A percentile compares a stretch with the other conserved stretches of the same genome.
Evolutionary conservation across 2,888 invertebrate species (phyloP).

Genomic region (Drosophila subsilvestris): DNA sequence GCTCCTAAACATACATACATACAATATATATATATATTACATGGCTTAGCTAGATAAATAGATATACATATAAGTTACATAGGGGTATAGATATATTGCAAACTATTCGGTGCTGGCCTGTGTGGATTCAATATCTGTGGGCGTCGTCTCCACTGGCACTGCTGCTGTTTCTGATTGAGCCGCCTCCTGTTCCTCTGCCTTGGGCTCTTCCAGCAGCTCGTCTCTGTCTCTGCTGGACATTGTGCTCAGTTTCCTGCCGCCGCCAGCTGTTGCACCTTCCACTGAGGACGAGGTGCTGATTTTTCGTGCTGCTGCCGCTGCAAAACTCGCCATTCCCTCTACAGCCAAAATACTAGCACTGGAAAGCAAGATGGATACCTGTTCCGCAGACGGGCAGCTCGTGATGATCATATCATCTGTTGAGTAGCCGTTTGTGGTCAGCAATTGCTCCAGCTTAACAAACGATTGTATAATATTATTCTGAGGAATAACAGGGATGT

Average conservation of each 20-base stretch:
- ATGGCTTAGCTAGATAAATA: conserved; percentile 63
- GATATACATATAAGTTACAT: conserved; percentile 45
- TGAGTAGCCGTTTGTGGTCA: conserved; percentile 90
- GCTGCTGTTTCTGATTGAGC: conserved; percentile 20
- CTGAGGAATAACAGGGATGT: conserved; percentile 82
- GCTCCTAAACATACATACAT: conserved; percentile 1
- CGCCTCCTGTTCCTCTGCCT: conserved; percentile 33
- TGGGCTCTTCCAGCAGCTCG: conserved; percentile 27
- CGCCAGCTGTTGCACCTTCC: conserved; percentile 35
- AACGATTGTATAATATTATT: conserved; percentile 95
- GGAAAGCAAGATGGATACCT: conserved; percentile 94
- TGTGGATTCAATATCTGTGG: conserved; percentile 3
- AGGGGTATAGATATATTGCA: conserved; percentile 50
- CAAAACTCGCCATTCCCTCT: conserved; percentile 79
- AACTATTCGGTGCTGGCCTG: conserved; percentile 42
- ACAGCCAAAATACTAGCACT: conserved; percentile 89
- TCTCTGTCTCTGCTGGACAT: conserved; percentile 63
- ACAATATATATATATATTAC: conserved; percentile 66
- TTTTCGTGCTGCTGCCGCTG: conserved; percentile 74
- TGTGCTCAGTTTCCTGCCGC: conserved; percentile 58
- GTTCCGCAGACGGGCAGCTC: conserved; percentile 96
- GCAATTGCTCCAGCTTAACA: conserved; percentile 91
- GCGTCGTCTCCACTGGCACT: conserved; percentile 11
- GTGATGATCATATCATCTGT: conserved; percentile 93
- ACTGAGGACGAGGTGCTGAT: conserved; percentile 75